Evolutionary conservation across 1,140 invertebrate genomes (phyloP).

Genomic region (Polypedilum vanderplanki): DNA sequence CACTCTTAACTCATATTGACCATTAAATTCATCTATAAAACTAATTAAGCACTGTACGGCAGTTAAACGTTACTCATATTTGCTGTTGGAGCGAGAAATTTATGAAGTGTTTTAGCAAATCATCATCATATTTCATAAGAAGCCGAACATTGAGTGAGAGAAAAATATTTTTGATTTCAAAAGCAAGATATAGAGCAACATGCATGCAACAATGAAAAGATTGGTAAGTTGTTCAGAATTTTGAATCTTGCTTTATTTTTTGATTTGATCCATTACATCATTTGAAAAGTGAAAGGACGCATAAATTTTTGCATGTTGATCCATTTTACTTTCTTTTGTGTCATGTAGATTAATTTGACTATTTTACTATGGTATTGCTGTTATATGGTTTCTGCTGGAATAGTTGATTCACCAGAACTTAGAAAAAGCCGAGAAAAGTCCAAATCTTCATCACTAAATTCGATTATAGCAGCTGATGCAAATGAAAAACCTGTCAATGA

Average conservation of each 20-base stretch:
- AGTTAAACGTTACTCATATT: too few species aligned
- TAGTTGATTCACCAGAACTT: not conserved
- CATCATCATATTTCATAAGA: not conserved
- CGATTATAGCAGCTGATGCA: not conserved
- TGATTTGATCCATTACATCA: not conserved
- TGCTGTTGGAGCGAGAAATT: not conserved
- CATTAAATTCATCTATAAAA: too few species aligned
- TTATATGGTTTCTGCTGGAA: not conserved
- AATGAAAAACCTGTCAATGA: not conserved
- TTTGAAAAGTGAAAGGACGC: constrained; percentile 15
- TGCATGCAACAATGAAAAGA: not conserved
- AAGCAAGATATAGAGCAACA: not conserved
- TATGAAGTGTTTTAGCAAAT: not conserved
- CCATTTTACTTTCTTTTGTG: not conserved
- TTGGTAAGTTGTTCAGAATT: constrained; percentile 12
- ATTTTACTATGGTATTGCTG: not conserved
- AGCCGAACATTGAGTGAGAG: too few species aligned
- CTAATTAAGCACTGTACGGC: too few species aligned
- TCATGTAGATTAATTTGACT: not conserved
- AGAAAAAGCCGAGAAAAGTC: not conserved
- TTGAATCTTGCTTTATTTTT: not conserved
- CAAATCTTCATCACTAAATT: not conserved
- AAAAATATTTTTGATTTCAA: too few species aligned
- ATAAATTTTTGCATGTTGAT: not conserved
- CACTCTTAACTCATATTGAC: too few species aligned